Conservation (phyloP, 2,113 vertebrate genomes). For the Eulacestoma nigropectus region DNA sequence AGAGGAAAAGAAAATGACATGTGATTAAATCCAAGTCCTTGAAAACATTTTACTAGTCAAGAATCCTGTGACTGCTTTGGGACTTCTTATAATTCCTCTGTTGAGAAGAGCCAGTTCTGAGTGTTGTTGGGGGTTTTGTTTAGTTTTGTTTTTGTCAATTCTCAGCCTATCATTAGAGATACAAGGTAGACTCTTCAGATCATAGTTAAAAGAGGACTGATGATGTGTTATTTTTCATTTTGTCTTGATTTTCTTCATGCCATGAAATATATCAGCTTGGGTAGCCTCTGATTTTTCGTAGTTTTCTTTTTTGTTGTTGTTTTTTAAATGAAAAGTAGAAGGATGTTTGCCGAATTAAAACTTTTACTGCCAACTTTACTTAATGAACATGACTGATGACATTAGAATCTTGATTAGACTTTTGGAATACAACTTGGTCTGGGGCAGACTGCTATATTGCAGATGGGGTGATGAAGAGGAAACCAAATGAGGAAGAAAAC, state of each 20-base stretch:
- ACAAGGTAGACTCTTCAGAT: neutral
- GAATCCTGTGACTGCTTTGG: neutral
- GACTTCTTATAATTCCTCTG: neutral
- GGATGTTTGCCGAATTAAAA: neutral
- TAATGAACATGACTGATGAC: neutral
- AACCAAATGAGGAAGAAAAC: neutral
- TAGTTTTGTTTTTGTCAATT: neutral
- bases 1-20: slow-evolving; percentile 20
- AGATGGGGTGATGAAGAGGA: neutral
- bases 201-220: neutral
- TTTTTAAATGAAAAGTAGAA: neutral
- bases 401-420: neutral
- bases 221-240: neutral
- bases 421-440: neutral
- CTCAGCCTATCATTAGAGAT: neutral
- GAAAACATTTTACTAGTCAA: neutral
- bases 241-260: neutral
- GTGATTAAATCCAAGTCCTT: slow-evolving; percentile 30
- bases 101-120: neutral
- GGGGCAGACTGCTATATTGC: accelerated
- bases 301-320: neutral
- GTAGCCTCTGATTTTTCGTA: neutral
- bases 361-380: neutral
- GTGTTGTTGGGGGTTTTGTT: neutral
- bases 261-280: neutral